A percentile compares a stretch with the other conserved stretches of the same genome.
phyloP scores from a whole-genome alignment of 1,140 invertebrate species.

The Manduca sexta region DNA sequence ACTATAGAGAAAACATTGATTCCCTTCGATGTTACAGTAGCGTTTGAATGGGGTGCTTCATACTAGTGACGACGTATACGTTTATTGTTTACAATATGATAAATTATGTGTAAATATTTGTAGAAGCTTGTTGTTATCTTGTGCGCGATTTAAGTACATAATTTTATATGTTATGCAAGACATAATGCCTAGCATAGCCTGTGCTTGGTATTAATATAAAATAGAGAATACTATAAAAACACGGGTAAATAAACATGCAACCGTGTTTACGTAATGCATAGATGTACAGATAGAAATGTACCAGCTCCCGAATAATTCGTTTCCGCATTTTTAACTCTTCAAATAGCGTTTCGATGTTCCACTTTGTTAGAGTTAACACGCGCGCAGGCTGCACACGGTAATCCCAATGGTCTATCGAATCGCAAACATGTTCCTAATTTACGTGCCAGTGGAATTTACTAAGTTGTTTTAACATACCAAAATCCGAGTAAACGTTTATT shows the following conservation, averaged over 20 bases:
- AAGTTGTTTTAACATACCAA: not conserved
- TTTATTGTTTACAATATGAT: too few species aligned
- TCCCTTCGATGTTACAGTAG: constrained; percentile 14
- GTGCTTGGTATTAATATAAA: too few species aligned
- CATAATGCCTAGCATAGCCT: too few species aligned
- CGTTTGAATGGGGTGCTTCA: constrained; percentile 13
- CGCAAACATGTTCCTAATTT: constrained; percentile 2
- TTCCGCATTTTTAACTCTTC: constrained; percentile 24
- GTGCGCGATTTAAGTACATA: too few species aligned
- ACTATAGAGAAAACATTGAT: constrained; percentile 15
- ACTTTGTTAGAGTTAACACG: constrained; percentile 18
- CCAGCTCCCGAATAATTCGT: constrained; percentile 6
- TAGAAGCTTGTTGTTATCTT: too few species aligned
- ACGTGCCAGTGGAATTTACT: not conserved
- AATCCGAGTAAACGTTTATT: too few species aligned
- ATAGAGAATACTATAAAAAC: too few species aligned
- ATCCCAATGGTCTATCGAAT: constrained; percentile 11
- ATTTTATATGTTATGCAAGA: too few species aligned
- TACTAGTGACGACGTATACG: too few species aligned
- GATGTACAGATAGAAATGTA: not conserved
- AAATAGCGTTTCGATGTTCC: constrained; percentile 32
- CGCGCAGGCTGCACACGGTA: constrained; percentile 9
- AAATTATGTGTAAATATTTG: too few species aligned
- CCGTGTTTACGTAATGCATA: too few species aligned
- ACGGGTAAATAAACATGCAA: too few species aligned